phyloP scores from a whole-genome alignment of 2,113 vertebrate species.

The Pseudopipra pipra region DNA sequence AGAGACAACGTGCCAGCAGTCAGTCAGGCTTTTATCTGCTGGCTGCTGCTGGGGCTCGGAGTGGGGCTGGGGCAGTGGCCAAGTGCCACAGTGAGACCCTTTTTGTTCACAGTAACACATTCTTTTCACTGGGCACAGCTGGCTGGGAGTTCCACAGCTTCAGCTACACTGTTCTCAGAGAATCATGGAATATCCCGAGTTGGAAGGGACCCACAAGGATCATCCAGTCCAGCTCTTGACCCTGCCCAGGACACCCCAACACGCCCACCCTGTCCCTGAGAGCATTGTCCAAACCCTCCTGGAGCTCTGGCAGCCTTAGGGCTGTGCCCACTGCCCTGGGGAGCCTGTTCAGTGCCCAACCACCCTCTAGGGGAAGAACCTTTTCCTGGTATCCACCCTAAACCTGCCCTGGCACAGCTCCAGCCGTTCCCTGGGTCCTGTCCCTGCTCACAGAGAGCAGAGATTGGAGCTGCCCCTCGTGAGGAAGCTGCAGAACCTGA shows the following conservation, averaged over 20 bases:
- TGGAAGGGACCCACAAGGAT: neutral
- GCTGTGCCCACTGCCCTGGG: neutral
- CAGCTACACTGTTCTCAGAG: accelerated
- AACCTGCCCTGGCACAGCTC: neutral
- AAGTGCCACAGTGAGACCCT: neutral
- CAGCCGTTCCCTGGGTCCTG: neutral
- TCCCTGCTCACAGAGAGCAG: neutral
- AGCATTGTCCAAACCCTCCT: accelerated
- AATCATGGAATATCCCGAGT: too few relatives aligned
- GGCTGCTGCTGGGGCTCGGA: neutral
- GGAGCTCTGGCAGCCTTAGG: neutral
- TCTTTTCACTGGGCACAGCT: neutral
- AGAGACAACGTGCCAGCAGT: neutral
- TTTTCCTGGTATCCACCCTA: neutral
- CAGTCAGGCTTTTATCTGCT: neutral
- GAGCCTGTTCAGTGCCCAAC: neutral
- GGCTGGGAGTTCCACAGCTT: neutral
- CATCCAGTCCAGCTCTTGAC: neutral
- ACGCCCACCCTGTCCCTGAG: neutral
- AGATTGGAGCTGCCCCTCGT: neutral
- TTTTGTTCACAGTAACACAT: accelerated
- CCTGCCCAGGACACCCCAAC: neutral
- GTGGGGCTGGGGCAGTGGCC: neutral
- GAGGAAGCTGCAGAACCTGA: neutral
- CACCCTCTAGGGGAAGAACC: neutral